Percentiles rank a stretch among this genome's conserved stretches.
These are phyloP conservation scores for Pelecanus crispus DNA, from an alignment of 2,113 vertebrate genomes.

Conservation along the genomic window DNA sequence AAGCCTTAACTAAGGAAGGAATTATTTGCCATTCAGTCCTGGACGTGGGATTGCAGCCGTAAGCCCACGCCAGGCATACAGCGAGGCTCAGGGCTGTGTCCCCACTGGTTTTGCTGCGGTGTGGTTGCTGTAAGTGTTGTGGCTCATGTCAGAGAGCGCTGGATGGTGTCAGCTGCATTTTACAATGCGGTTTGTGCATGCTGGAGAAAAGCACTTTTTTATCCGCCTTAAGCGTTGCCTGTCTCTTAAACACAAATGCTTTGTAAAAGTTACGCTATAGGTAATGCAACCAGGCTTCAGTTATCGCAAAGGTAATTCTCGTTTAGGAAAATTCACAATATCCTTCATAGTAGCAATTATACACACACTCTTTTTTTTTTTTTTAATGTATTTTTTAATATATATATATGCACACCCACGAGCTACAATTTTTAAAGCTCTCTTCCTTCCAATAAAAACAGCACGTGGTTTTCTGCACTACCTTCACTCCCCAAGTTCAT, in stretches of 20 bases:
- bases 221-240: background rate
- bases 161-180: background rate
- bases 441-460: slow-evolving; percentile 27
- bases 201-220: background rate
- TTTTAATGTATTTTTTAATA: background rate
- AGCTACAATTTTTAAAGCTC: slow-evolving; percentile 28
- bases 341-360: background rate
- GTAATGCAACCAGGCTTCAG: background rate
- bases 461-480: background rate
- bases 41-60: background rate
- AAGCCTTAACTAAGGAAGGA: background rate
- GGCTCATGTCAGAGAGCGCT: accelerated
- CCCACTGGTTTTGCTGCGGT: accelerated
- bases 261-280: background rate
- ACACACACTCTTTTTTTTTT: background rate
- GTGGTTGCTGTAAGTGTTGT: background rate
- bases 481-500: slow-evolving; percentile 20
- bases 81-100: background rate
- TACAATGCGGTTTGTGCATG: accelerated
- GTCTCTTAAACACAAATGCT: background rate
- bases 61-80: accelerated
- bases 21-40: background rate
- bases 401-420: background rate
- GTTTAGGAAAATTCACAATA: background rate
- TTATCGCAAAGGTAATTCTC: background rate